Percentiles rank a stretch among this genome's conserved stretches.
Evolutionary conservation across 2,888 invertebrate species (phyloP).

Genomic region (Argyresthia goedartella): DNA sequence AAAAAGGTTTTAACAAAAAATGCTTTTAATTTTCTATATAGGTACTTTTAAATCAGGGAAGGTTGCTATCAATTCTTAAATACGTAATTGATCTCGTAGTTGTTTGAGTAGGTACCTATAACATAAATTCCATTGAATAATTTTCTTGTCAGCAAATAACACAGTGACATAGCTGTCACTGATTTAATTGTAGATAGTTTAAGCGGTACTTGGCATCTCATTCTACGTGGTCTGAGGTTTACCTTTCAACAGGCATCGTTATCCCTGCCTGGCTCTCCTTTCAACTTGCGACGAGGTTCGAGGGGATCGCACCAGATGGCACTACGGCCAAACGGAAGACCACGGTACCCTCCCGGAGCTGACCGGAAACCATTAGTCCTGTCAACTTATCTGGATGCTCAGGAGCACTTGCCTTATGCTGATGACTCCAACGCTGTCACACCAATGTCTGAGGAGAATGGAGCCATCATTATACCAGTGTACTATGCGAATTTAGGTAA

Average conservation of each 20-base stretch:
- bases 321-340: slow-evolving; percentile 82
- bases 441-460: slow-evolving; percentile 98
- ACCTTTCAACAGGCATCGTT: slow-evolving; percentile 85
- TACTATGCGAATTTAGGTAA: slow-evolving; percentile 88
- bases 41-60: too few relatives aligned
- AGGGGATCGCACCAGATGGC: slow-evolving; percentile 94
- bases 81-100: too few relatives aligned
- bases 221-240: slow-evolving; percentile 18
- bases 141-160: background rate
- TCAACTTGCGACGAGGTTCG: slow-evolving; percentile 91
- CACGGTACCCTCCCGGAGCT: slow-evolving; percentile 84
- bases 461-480: slow-evolving; percentile 92
- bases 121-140: background rate
- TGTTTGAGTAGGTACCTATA: too few relatives aligned
- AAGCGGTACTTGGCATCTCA: too few relatives aligned
- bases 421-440: slow-evolving; percentile 98
- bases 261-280: slow-evolving; percentile 97
- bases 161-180: slow-evolving; percentile 7
- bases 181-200: background rate
- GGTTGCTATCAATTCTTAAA: too few relatives aligned
- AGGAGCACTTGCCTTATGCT: slow-evolving; percentile 95
- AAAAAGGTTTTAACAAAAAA: too few relatives aligned
- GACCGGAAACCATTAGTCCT: slow-evolving; percentile 95
- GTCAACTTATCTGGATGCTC: slow-evolving; percentile 94
- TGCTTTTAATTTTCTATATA: too few relatives aligned